A percentile compares a stretch with the other conserved stretches of the same genome.
Conservation (phyloP, 2,888 invertebrate genomes). For the Sepioteuthis lessoniana region DNA sequence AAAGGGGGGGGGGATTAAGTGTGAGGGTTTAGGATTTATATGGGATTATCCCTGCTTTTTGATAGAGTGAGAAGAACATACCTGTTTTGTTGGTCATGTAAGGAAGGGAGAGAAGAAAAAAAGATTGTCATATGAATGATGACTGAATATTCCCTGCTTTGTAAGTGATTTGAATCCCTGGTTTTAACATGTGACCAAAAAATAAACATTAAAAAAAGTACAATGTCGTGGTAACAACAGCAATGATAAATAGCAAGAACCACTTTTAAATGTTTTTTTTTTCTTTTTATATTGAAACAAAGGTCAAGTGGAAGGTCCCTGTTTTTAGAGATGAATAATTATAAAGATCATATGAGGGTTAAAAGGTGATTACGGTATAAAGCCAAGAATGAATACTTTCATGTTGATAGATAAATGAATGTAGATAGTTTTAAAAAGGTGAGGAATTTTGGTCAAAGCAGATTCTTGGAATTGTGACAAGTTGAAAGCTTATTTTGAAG, state of each 20-base stretch:
- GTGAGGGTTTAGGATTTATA: neutral
- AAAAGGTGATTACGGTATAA: neutral
- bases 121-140: neutral
- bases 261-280: neutral
- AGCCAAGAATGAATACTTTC: neutral
- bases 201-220: neutral
- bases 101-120: neutral
- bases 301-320: neutral
- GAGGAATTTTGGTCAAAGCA: neutral
- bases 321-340: neutral
- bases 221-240: neutral
- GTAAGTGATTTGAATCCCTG: neutral
- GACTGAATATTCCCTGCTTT: neutral
- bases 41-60: conserved; percentile 33
- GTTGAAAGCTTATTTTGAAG: neutral
- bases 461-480: neutral
- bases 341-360: neutral
- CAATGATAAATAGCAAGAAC: neutral
- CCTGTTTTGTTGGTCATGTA: conserved; percentile 33
- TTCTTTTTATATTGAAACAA: neutral
- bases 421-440: neutral
- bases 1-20: neutral
- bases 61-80: neutral
- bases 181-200: neutral
- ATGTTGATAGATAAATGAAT: neutral